phyloP scores from a whole-genome alignment of 2,797 vertebrate genomes.

The Aselliscus stoliczkanus region DNA sequence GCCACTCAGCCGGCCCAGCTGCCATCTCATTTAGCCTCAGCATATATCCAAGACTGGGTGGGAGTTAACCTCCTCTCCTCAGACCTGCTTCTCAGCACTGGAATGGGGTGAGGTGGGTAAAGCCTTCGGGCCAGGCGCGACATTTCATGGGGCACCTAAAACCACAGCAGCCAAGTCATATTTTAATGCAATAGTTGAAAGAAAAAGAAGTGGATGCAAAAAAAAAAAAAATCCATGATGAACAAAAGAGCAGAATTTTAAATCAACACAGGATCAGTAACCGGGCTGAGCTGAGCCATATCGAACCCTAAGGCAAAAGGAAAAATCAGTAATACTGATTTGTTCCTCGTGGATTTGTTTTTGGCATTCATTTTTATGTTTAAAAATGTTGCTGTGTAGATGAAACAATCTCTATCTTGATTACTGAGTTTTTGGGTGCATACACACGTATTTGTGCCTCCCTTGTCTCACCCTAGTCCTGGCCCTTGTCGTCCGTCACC shows the following conservation, averaged over 20 bases:
- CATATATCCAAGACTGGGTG: neutral
- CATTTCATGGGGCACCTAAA: neutral
- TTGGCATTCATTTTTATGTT: neutral
- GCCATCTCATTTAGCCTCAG: neutral
- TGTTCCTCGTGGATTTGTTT: neutral
- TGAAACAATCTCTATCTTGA: neutral
- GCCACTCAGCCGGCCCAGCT: too few relatives aligned
- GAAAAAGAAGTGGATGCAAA: neutral
- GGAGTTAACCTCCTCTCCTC: neutral
- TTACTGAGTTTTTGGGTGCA: neutral
- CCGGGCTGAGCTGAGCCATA: neutral
- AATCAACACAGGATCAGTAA: neutral
- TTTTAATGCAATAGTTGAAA: neutral
- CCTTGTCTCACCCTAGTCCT: neutral
- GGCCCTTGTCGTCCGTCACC: neutral
- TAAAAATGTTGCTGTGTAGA: neutral
- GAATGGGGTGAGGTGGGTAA: neutral
- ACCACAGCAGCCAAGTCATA: neutral
- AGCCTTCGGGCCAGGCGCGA: neutral
- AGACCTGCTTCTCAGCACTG: neutral
- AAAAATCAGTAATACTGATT: neutral
- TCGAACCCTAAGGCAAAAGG: conserved; percentile 1
- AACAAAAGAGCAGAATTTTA: conserved; percentile 21
- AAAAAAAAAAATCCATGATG: neutral
- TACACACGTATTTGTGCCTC: neutral